phyloP scores from a whole-genome alignment of 2,888 invertebrate species.

The Dasysyrphus albostriatus region DNA sequence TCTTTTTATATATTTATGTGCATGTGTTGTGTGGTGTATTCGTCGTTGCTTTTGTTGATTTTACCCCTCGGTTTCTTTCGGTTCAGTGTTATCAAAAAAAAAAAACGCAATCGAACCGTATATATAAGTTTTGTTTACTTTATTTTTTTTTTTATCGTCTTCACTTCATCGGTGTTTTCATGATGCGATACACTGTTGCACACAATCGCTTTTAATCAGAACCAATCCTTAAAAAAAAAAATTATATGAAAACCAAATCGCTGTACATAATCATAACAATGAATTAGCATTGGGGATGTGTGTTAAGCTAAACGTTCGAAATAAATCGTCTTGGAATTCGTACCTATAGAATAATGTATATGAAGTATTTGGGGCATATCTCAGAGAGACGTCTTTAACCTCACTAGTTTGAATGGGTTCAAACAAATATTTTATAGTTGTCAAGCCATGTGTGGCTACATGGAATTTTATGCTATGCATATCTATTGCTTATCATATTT shows the following conservation, averaged over 20 bases:
- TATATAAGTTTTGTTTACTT: slow-evolving; percentile 73
- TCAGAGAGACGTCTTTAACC: no score
- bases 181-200: slow-evolving; percentile 67
- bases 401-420: no score
- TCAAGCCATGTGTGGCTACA: no score
- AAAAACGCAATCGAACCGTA: slow-evolving; percentile 39
- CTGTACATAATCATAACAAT: slow-evolving; percentile 65
- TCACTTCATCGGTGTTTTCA: slow-evolving; percentile 41
- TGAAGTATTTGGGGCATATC: no score
- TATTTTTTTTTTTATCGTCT: slow-evolving; percentile 28
- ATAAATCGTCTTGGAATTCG: no score
- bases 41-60: slow-evolving; percentile 42
- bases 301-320: background rate
- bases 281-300: slow-evolving; percentile 22
- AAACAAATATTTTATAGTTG: no score
- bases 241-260: slow-evolving; percentile 23
- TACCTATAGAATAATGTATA: no score
- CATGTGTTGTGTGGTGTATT: slow-evolving; percentile 45
- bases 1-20: slow-evolving; percentile 16
- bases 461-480: no score
- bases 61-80: slow-evolving; percentile 24
- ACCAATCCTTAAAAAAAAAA: slow-evolving; percentile 15
- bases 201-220: slow-evolving; percentile 52
- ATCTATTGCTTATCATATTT: no score
- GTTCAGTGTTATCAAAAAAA: slow-evolving; percentile 44